Evolutionary conservation across 1,140 invertebrate genomes (phyloP).

Genomic region (Centruroides vittatus): DNA sequence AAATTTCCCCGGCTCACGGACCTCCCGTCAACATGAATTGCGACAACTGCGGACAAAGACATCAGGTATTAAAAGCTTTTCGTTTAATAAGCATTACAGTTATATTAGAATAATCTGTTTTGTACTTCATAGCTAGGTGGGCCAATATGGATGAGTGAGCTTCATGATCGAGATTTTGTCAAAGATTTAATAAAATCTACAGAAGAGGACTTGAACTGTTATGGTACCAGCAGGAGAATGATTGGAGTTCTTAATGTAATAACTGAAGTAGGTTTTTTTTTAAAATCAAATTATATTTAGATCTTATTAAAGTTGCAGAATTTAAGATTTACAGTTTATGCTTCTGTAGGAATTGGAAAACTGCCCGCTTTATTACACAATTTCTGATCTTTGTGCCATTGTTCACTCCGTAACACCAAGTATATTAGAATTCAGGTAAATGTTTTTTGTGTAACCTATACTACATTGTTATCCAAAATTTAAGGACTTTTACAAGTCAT

Average conservation of each 20-base stretch:
- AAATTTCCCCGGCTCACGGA: background rate
- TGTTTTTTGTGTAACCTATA: too few relatives aligned
- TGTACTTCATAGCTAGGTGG: constrained; percentile 56
- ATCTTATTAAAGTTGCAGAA: too few relatives aligned
- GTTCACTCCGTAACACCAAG: constrained; percentile 39
- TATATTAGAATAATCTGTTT: constrained; percentile 3
- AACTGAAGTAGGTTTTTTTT: constrained; percentile 28
- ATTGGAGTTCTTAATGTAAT: constrained; percentile 38
- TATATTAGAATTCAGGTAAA: constrained; percentile 40
- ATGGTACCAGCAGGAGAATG: constrained; percentile 55
- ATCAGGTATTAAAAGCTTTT: constrained; percentile 23
- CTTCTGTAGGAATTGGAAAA: constrained; percentile 49
- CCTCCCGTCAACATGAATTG: background rate
- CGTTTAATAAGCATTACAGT: constrained; percentile 6
- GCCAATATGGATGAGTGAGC: constrained; percentile 77
- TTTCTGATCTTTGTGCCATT: constrained; percentile 45
- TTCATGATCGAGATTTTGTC: constrained; percentile 71
- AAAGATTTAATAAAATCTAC: constrained; percentile 3
- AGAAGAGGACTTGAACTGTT: constrained; percentile 18
- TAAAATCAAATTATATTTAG: too few relatives aligned
- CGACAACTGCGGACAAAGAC: constrained; percentile 24
- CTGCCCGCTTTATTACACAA: constrained; percentile 70
- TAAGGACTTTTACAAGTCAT: too few relatives aligned
- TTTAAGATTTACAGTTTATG: too few relatives aligned
- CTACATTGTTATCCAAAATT: too few relatives aligned